Evolutionary conservation across 2,888 invertebrate species (phyloP), one percentile per base, ranked within the genome.

Genomic region (Opisthograptis luteolata): DNA sequence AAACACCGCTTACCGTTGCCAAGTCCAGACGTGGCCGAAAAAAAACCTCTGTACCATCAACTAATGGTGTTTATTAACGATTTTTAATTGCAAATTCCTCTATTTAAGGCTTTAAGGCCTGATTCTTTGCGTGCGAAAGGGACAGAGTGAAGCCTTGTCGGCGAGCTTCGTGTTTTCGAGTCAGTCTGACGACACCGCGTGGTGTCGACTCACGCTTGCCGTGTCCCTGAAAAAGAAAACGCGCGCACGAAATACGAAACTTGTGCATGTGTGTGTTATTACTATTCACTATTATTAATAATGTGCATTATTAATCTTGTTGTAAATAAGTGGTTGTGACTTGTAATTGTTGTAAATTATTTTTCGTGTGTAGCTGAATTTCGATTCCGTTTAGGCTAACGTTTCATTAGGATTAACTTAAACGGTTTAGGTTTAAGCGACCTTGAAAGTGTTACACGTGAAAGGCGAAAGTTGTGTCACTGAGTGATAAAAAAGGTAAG

Each of bases 71-170:
- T 72, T 75, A 68, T 66, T 68, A 75, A 75, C 67, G 73, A 73
- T 71, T 76, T 73, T 68, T 72, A 73, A 75, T 75, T 75, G 71
- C 64, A 68, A 76, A 72, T 73, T 72, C 64, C 62, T 70, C 41
- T 56, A 56, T 50, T 60, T 64, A 55, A 64, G 34, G 17, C 65
- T 36, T 35, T 20, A 24, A 42, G 19, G 49, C 51, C 40, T 57
- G 62, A 48, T 70, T 55, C 62, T 66, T 62, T 48, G 54, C 24
- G 60, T 22, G 30, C 19, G 64, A 72, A 41, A 46, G 67, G 44
- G 71, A 73, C 10, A 40, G 48, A 37, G 42, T 24, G 55, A 27
- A 42, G 42, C 51, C 54, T 50, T 54, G 60, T 66, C 70, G 63
- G 60, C 27, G 55, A 70, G 66, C 55, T 66, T 67, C 64, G 62